Evolutionary conservation across 2,888 invertebrate genomes (phyloP), one percentile per base, ranked within the genome.

Genomic region (Tipula confusa): DNA sequence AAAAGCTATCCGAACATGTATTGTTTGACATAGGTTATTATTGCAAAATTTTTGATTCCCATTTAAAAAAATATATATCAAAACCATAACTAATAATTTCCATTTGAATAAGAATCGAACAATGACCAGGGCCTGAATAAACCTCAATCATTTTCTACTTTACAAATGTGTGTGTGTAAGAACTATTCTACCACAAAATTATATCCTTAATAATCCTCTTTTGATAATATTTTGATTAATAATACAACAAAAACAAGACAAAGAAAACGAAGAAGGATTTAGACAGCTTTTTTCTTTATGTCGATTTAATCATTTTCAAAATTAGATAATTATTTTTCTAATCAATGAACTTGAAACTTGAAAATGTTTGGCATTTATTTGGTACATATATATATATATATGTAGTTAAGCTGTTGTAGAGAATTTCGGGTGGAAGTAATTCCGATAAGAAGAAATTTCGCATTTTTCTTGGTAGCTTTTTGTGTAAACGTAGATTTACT

Each of bases 181-280:
- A 48, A 48, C 48, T 48, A 48, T 15, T 18, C 48, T 48, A 18
- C 48, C 48, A 64, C 9, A 64, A 64, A 24, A 64, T 64, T 64
- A 64, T 64, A 64, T 64, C 64, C 64, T 64, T 64, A 18, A 18
- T 64, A 64, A 64, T 64, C 64, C 64, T 64, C 64, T 64, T 64
- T 64, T 64, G 64, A 64, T 64, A 0, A 64, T 64, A 24, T 64
- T 64, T 64, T 43, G 43, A 15, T 43, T 43, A 43, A 43, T 24
- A 64, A 18, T n/a, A n/a, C n/a, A n/a, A n/a, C n/a, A n/a, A n/a
- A n/a, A n/a, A n/a, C n/a, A n/a, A n/a, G n/a, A n/a, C n/a, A n/a
- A n/a, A 43, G 43, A 43, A 43, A n/a, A 36, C 6, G 36, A 43
- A 15, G n/a, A n/a, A n/a, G n/a, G 43, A 15, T 64, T 64, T 64